Conservation (phyloP, 2,888 invertebrate species). For the Xestoiulus laeticollis region DNA sequence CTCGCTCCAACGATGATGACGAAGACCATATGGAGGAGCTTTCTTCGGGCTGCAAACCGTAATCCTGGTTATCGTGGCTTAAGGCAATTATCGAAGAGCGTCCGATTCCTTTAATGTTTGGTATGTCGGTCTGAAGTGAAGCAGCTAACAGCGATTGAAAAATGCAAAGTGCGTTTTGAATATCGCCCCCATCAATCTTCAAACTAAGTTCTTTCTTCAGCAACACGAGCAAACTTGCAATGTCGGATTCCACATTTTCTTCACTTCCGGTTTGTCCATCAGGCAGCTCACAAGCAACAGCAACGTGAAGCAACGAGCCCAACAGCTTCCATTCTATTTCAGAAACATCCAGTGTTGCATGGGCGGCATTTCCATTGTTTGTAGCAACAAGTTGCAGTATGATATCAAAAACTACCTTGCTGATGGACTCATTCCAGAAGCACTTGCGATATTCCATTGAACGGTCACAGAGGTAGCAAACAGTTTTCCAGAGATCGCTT, state of each 20-base stretch:
- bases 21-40: neutral
- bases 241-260: neutral
- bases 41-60: neutral
- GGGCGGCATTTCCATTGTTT: neutral
- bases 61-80: neutral
- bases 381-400: neutral
- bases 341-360: neutral
- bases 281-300: neutral
- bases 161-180: too few species aligned
- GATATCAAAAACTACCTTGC: neutral
- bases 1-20: neutral
- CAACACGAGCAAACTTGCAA: neutral
- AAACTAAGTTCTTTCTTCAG: neutral
- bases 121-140: constrained; percentile 10
- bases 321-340: constrained; percentile 44
- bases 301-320: constrained; percentile 27
- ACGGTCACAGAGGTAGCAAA: constrained; percentile 42
- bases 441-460: neutral
- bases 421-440: neutral
- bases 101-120: neutral
- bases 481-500: constrained; percentile 43
- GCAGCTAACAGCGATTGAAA: neutral
- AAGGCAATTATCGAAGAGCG: neutral
- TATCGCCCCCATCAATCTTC: neutral
- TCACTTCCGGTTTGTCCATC: neutral